These are phyloP conservation scores for Steatocranus sp. DNA, from an alignment of 2,797 vertebrate genomes.

Conservation along the genomic window DNA sequence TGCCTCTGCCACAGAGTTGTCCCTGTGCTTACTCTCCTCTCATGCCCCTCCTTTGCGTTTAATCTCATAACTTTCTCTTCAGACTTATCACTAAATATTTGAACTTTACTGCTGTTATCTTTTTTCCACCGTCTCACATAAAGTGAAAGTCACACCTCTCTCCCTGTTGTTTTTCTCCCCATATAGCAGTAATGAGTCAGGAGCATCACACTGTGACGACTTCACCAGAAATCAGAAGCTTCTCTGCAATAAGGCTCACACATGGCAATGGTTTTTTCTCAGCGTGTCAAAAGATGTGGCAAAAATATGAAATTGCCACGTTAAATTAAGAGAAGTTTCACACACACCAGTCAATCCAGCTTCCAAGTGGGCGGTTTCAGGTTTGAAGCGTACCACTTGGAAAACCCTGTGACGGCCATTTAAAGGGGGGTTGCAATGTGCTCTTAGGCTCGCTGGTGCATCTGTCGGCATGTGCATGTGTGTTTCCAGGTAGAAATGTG, in stretches of 20 bases:
- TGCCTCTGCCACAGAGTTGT: background rate
- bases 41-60: background rate
- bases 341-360: background rate
- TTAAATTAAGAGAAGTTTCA: background rate
- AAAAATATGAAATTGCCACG: background rate
- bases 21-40: background rate
- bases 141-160: background rate
- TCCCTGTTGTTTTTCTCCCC: background rate
- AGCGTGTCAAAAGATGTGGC: background rate
- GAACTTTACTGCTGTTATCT: background rate
- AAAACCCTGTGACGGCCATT: slow-evolving; percentile 8
- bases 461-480: background rate
- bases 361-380: slow-evolving; percentile 8
- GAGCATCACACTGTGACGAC: slow-evolving; percentile 1
- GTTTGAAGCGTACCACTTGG: background rate
- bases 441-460: background rate
- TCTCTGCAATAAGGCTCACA: background rate
- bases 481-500: background rate
- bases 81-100: background rate
- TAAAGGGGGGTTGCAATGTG: background rate
- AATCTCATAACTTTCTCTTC: background rate
- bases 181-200: background rate
- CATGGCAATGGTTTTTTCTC: fast-evolving
- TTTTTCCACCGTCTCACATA: background rate
- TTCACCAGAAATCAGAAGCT: background rate